phyloP scores from a whole-genome alignment of 2,888 invertebrate genomes.

The Hypsopygia costalis region DNA sequence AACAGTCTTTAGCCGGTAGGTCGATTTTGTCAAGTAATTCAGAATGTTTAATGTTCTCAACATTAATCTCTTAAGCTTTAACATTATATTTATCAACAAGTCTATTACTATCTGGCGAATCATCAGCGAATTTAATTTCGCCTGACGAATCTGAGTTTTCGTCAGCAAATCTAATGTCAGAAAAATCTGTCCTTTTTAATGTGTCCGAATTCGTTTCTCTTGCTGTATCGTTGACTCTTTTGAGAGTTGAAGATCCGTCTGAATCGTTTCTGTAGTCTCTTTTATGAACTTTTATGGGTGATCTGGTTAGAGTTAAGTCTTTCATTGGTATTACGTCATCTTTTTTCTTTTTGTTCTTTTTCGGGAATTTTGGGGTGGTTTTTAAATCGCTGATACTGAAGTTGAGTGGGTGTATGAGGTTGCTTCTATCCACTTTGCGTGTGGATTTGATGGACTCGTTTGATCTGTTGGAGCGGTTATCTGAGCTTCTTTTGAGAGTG shows the following conservation, averaged over 20 bases:
- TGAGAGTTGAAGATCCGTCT: slow-evolving; percentile 63
- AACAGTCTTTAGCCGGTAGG: too few relatives aligned
- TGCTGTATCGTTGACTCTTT: slow-evolving; percentile 83
- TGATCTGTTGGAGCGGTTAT: slow-evolving; percentile 49
- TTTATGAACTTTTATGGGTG: slow-evolving; percentile 61
- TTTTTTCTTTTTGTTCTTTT: slow-evolving; percentile 55
- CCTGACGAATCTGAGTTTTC: slow-evolving; percentile 82
- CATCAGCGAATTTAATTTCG: slow-evolving; percentile 70
- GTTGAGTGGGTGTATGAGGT: slow-evolving; percentile 72
- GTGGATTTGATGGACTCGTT: slow-evolving; percentile 61
- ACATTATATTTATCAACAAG: slow-evolving; percentile 62
- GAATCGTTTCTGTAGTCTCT: slow-evolving; percentile 45
- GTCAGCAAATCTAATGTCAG: slow-evolving; percentile 86
- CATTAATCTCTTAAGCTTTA: slow-evolving; percentile 37
- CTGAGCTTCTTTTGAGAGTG: slow-evolving; percentile 49
- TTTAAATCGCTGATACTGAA: slow-evolving; percentile 73
- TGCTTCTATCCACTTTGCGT: slow-evolving; percentile 57
- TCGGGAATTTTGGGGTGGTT: slow-evolving; percentile 56
- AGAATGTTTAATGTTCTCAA: too few relatives aligned
- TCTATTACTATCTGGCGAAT: slow-evolving; percentile 71
- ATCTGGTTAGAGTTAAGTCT: slow-evolving; percentile 57
- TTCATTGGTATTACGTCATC: slow-evolving; percentile 62
- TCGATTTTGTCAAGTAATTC: too few relatives aligned
- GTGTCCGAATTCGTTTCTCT: slow-evolving; percentile 82
- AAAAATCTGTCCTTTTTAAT: slow-evolving; percentile 79